phyloP scores from a whole-genome alignment of 2,797 vertebrate genomes.

The Sorex maritimensis region DNA sequence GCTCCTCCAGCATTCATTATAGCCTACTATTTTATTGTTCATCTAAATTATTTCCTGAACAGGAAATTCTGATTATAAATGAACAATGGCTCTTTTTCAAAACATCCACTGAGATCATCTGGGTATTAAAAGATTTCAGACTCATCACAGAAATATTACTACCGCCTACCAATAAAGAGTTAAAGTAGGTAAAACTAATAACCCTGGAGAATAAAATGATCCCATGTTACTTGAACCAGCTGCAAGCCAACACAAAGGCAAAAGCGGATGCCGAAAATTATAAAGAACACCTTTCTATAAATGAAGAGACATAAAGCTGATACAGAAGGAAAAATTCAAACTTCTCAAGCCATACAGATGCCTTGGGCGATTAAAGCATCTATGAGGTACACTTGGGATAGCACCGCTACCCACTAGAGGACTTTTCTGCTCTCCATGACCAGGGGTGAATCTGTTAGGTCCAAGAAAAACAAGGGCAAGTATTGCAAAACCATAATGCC shows the following conservation, averaged over 20 bases:
- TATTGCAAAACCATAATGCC: too few species aligned
- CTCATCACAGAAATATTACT: neutral
- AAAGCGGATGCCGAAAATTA: neutral
- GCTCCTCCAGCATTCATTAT: neutral
- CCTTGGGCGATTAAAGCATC: neutral
- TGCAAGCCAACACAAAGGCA: neutral
- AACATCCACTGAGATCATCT: constrained; percentile 68
- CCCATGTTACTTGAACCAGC: neutral
- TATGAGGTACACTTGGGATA: too few species aligned
- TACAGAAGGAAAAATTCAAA: neutral
- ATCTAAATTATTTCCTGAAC: constrained; percentile 30
- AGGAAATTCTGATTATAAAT: constrained; percentile 66
- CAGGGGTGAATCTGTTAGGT: neutral
- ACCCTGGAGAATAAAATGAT: neutral
- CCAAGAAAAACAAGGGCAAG: neutral
- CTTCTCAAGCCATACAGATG: rapidly evolving
- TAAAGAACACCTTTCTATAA: neutral
- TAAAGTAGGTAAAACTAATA: neutral
- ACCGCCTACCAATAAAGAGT: neutral
- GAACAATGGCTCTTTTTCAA: constrained; percentile 61
- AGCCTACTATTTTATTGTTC: neutral
- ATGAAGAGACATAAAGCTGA: neutral
- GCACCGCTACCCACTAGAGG: neutral
- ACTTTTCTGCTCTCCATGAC: too few species aligned
- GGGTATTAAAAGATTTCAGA: constrained; percentile 61